Percentiles rank a stretch among this genome's conserved stretches.
phyloP scores from a whole-genome alignment of 2,113 vertebrate species.

The Ophiodon elongatus region DNA sequence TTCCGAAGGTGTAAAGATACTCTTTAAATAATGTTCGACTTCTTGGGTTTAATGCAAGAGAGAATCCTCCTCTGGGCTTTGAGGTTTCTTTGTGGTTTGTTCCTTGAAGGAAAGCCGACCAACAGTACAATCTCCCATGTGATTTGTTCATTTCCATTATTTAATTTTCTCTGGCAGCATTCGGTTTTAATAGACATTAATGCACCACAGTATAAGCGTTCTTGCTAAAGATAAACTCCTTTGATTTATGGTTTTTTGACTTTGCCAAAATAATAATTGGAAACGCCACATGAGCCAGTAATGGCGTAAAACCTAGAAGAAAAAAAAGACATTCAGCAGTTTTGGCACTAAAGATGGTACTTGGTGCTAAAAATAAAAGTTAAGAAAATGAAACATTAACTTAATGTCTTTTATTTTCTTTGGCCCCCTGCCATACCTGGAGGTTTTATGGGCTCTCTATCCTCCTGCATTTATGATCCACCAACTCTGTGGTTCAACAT shows the following conservation, averaged over 20 bases:
- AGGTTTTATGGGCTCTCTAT: conserved; percentile 11
- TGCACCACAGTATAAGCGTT: not conserved
- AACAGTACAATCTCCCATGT: not conserved
- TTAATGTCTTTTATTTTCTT: not conserved
- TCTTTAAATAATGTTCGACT: not conserved
- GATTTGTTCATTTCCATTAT: conserved; percentile 1
- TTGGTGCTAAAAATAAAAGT: not conserved
- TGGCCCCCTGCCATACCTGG: not conserved
- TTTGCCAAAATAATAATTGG: conserved; percentile 1
- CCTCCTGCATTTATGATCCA: not conserved
- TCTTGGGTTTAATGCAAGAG: not conserved
- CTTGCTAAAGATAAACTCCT: not conserved
- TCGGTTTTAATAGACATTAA: not conserved
- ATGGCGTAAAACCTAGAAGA: not conserved
- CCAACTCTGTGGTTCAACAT: not conserved
- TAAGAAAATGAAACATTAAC: not conserved
- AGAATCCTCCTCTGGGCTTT: conserved; percentile 6
- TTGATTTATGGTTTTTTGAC: not conserved
- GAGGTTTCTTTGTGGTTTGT: conserved; percentile 25
- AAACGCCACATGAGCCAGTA: not conserved
- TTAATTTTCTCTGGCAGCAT: not conserved
- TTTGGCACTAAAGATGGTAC: not conserved
- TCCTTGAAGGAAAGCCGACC: not conserved
- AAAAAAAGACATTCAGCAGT: not conserved
- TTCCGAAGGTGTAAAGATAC: not conserved